Percentiles rank a stretch among this genome's conserved stretches.
Conservation (phyloP, 2,888 invertebrate species). For the Germaria angustata region DNA sequence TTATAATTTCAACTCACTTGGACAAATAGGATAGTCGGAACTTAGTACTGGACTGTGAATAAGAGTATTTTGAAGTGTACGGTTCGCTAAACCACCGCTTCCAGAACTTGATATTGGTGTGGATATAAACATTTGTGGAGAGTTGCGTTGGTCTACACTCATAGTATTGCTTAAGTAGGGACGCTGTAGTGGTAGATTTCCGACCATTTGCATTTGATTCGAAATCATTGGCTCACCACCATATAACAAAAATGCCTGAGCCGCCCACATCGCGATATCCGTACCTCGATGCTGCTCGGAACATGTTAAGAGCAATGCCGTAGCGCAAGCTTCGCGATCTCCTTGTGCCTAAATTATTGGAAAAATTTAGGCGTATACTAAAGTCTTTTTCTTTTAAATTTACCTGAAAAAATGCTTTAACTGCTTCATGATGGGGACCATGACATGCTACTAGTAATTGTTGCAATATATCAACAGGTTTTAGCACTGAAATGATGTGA, state of each 20-base stretch:
- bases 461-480: constrained; percentile 93
- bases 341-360: constrained; percentile 84
- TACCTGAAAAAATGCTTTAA: constrained; percentile 90
- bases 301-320: constrained; percentile 91
- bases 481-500: constrained; percentile 89
- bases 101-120: constrained; percentile 75
- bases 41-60: constrained; percentile 78
- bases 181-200: constrained; percentile 20
- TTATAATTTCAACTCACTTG: constrained; percentile 75
- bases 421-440: constrained; percentile 91
- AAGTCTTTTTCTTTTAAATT: neutral
- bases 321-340: constrained; percentile 93
- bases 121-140: constrained; percentile 77
- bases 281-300: constrained; percentile 82
- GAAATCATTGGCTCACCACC: constrained; percentile 87
- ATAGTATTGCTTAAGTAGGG: constrained; percentile 40
- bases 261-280: constrained; percentile 91
- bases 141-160: constrained; percentile 68
- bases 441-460: constrained; percentile 89
- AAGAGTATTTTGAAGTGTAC: constrained; percentile 67
- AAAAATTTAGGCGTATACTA: constrained; percentile 81
- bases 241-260: constrained; percentile 94
- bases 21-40: constrained; percentile 79
- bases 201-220: constrained; percentile 71
- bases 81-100: constrained; percentile 59